These are phyloP conservation scores for Epirrhoe alternata DNA, from an alignment of 2,888 invertebrate genomes.

Conservation along the genomic window DNA sequence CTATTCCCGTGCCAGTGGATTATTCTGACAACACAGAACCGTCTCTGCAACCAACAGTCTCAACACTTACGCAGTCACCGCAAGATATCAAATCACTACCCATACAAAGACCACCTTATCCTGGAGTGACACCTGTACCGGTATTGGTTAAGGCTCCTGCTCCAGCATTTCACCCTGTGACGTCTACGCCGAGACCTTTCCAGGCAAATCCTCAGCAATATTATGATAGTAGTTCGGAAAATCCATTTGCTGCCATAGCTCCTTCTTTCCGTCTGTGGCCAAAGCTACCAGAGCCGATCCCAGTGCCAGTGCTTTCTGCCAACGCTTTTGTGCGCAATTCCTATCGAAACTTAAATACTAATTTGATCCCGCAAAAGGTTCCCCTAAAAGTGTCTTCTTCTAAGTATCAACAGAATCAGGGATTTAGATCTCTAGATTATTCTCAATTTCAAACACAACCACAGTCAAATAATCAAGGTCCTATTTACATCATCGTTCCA, in stretches of 20 bases:
- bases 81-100: not conserved
- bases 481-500: conserved; percentile 22
- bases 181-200: conserved; percentile 37
- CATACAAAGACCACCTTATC: conserved; percentile 3
- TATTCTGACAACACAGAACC: conserved; percentile 17
- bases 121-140: conserved; percentile 22
- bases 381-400: conserved; percentile 15
- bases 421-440: conserved; percentile 5
- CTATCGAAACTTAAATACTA: conserved; percentile 26
- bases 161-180: conserved; percentile 17
- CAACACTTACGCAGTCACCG: not conserved
- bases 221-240: conserved; percentile 10
- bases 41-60: not conserved
- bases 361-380: conserved; percentile 24
- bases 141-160: conserved; percentile 27
- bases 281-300: conserved; percentile 32
- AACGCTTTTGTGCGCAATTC: conserved; percentile 22
- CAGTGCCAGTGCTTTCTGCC: conserved; percentile 34
- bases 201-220: not conserved
- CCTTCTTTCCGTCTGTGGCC: conserved; percentile 33
- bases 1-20: conserved; percentile 39
- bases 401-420: conserved; percentile 22
- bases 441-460: conserved; percentile 20
- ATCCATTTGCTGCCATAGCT: conserved; percentile 15
- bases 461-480: conserved; percentile 17